Percentiles rank a stretch among this genome's conserved stretches.
Conservation (phyloP, 2,113 vertebrate genomes). For the Pampusana beccarii region DNA sequence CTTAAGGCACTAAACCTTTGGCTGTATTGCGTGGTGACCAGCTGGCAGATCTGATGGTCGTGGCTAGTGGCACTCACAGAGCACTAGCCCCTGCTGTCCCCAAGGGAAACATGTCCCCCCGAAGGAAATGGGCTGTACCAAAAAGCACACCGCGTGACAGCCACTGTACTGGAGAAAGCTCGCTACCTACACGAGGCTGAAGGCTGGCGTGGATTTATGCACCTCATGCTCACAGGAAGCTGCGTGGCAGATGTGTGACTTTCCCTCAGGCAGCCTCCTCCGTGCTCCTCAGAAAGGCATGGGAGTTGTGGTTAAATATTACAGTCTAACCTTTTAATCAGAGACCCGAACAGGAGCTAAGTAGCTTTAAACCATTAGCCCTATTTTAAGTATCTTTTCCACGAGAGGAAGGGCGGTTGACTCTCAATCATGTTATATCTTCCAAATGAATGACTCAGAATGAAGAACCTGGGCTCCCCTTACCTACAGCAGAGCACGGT, state of each 20-base stretch:
- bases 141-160: neutral
- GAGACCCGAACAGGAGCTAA: neutral
- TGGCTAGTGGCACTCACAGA: neutral
- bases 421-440: neutral
- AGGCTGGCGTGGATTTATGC: neutral
- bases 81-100: neutral
- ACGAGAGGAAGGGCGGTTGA: neutral
- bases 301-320: slow-evolving; percentile 20
- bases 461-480: neutral
- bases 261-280: neutral
- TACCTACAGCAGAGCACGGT: neutral
- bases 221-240: neutral
- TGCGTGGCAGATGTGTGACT: neutral
- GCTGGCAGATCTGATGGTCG: neutral
- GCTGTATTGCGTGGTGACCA: neutral
- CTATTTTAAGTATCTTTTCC: neutral
- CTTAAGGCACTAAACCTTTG: neutral
- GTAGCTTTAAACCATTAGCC: neutral
- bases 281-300: neutral
- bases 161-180: neutral
- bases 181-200: neutral
- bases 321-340: neutral
- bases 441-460: neutral
- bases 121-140: neutral
- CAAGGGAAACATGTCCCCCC: accelerated